These are phyloP conservation scores for Scyliorhinus canicula DNA, from an alignment of 2,797 vertebrate species.

Conservation along the genomic window DNA sequence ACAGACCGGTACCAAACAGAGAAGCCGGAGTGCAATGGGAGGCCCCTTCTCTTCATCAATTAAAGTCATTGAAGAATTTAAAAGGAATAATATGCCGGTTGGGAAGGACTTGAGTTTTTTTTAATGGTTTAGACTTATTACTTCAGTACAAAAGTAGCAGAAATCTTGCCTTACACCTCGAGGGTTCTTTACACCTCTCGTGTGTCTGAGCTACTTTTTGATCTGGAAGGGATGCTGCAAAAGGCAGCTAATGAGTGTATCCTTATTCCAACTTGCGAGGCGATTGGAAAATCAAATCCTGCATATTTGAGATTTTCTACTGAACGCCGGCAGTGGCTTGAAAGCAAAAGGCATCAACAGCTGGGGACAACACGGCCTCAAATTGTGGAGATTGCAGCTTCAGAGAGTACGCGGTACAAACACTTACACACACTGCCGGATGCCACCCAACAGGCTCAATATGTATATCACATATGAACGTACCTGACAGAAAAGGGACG, in stretches of 20 bases:
- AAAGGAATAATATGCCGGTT: neutral
- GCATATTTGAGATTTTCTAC: neutral
- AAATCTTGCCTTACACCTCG: too few species aligned
- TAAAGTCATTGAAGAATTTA: constrained; percentile 5
- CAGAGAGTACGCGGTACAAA: neutral
- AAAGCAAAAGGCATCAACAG: neutral
- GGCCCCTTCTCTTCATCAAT: neutral
- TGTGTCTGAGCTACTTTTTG: neutral
- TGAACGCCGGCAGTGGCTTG: too few species aligned
- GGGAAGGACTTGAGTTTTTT: neutral
- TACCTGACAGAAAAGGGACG: too few species aligned
- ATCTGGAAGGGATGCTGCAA: neutral
- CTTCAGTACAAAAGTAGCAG: neutral
- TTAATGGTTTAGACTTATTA: neutral
- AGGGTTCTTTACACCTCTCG: neutral
- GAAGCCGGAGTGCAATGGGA: neutral
- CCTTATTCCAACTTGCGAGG: neutral
- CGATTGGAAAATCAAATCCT: neutral
- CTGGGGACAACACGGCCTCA: neutral
- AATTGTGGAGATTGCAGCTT: neutral
- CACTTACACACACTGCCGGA: neutral
- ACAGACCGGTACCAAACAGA: neutral
- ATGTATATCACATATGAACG: neutral
- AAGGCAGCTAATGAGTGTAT: neutral
- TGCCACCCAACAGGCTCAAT: neutral